phyloP scores from a whole-genome alignment of 2,113 vertebrate species.

The Acrocephalus arundinaceus region DNA sequence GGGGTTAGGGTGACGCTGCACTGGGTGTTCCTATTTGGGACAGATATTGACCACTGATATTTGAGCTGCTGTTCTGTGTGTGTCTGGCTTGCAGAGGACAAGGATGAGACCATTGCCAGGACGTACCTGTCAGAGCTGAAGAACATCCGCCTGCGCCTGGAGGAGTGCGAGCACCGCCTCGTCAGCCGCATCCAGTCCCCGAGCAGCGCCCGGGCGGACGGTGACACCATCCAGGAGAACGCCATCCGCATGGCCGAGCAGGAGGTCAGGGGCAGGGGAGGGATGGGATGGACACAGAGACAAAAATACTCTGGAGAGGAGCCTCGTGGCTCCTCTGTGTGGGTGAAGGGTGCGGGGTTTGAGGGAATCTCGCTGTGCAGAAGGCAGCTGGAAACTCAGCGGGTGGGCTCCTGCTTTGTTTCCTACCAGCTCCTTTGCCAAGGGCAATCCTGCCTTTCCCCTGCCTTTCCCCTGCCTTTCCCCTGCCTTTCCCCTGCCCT shows the following conservation, averaged over 20 bases:
- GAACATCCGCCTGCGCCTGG: conserved; percentile 82
- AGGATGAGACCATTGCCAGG: conserved; percentile 88
- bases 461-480: neutral
- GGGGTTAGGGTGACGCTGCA: neutral
- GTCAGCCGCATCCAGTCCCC: conserved; percentile 80
- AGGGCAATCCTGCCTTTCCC: neutral
- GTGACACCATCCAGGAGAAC: neutral
- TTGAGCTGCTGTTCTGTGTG: neutral
- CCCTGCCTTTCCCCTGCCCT: neutral
- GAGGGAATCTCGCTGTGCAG: neutral
- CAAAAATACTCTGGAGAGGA: neutral
- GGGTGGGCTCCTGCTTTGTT: neutral
- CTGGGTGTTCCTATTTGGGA: fast-evolving
- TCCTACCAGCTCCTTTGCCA: neutral
- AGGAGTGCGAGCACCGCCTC: conserved; percentile 86
- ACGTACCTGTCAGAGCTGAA: conserved; percentile 88
- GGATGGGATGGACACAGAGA: neutral
- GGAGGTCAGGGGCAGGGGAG: neutral
- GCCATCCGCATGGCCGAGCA: too few species aligned
- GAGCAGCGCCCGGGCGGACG: conserved; percentile 63
- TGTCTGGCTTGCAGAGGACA: conserved; percentile 81
- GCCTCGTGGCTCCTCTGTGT: neutral
- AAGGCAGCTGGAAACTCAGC: neutral
- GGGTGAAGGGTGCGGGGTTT: neutral
- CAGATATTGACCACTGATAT: fast-evolving